A percentile compares a stretch with the other conserved stretches of the same genome.
These are phyloP conservation scores for Champsocephalus esox DNA, from an alignment of 2,797 vertebrate species.

Conservation along the genomic window DNA sequence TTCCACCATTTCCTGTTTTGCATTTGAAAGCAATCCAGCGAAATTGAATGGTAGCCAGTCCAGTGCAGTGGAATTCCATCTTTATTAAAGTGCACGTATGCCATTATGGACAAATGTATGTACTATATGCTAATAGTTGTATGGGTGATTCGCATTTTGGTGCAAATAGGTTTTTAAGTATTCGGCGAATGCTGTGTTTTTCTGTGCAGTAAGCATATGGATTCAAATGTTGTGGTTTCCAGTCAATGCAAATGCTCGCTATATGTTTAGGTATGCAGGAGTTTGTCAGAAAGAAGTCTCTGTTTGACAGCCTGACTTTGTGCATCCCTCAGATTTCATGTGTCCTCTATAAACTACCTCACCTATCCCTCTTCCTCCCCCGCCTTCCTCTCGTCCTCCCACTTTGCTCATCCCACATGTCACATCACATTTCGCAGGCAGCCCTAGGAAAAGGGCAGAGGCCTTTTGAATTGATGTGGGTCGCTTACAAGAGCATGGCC, in stretches of 20 bases:
- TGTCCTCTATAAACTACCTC: conserved; percentile 61
- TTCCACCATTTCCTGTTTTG: conserved; percentile 29
- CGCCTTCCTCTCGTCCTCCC: not conserved
- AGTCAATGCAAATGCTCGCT: not conserved
- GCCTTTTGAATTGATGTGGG: conserved; percentile 77
- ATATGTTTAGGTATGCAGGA: conserved; percentile 4
- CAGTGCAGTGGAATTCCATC: not conserved
- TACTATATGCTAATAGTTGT: not conserved
- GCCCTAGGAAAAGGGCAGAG: conserved; percentile 86
- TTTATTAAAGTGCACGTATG: not conserved
- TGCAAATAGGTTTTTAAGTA: not conserved
- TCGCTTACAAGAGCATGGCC: conserved; percentile 75
- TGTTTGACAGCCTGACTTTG: conserved; percentile 26
- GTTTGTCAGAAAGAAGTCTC: conserved; percentile 24
- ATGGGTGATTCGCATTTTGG: not conserved
- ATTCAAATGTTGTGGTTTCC: not conserved
- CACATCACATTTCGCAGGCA: conserved; percentile 86
- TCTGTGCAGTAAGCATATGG: not conserved
- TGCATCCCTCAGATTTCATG: conserved; percentile 33
- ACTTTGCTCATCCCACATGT: conserved; percentile 80
- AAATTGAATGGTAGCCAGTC: conserved; percentile 21
- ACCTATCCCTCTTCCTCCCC: conserved; percentile 43
- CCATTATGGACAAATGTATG: too few relatives aligned
- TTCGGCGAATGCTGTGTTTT: not conserved
- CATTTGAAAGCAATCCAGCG: not conserved